phyloP scores from a whole-genome alignment of 2,888 invertebrate species.

The Dastarcus helophoroides region DNA sequence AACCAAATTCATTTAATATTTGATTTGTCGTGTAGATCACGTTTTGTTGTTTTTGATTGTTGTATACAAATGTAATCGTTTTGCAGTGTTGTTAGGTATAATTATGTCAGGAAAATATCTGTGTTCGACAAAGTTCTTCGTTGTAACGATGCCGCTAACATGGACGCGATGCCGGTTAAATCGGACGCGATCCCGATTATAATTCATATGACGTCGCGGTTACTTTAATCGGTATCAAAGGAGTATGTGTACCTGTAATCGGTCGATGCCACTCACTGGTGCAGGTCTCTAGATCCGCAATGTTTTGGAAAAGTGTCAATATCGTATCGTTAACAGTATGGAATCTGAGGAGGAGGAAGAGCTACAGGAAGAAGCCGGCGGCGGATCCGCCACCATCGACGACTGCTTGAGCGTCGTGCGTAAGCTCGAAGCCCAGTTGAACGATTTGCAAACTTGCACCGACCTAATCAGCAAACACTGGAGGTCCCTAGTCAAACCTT shows the following conservation, averaged over 20 bases:
- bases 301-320: neutral
- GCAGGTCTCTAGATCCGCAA: neutral
- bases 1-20: too few species aligned
- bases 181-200: too few species aligned
- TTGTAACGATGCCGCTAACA: too few species aligned
- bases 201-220: too few species aligned
- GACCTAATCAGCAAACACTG: slow-evolving; percentile 86
- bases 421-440: slow-evolving; percentile 68
- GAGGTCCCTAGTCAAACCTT: slow-evolving; percentile 66
- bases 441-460: slow-evolving; percentile 84
- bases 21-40: too few species aligned
- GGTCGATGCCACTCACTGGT: neutral
- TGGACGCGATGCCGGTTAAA: too few species aligned
- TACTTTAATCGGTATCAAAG: slow-evolving; percentile 2
- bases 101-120: too few species aligned
- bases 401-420: slow-evolving; percentile 53
- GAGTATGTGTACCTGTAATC: too few species aligned
- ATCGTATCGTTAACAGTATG: slow-evolving; percentile 46
- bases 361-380: slow-evolving; percentile 46
- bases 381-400: slow-evolving; percentile 39
- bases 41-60: too few species aligned
- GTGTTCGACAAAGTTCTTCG: too few species aligned
- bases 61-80: too few species aligned
- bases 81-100: too few species aligned
- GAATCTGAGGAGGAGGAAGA: slow-evolving; percentile 65